A percentile compares a stretch with the other conserved stretches of the same genome.
Evolutionary conservation across 2,113 vertebrate species (phyloP).

Genomic region (Rhinoderma darwinii): DNA sequence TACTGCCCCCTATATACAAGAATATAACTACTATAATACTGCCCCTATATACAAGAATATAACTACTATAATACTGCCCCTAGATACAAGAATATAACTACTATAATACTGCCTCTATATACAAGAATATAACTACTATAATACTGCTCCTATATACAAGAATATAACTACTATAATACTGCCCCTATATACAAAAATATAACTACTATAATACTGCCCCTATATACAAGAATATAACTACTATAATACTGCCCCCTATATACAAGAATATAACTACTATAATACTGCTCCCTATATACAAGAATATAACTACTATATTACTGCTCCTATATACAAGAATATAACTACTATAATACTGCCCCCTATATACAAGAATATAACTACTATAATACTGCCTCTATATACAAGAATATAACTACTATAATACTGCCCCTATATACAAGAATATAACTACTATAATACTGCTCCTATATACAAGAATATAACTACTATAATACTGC

Average conservation of each 20-base stretch:
- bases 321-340: neutral
- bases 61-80: neutral
- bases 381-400: too few relatives aligned
- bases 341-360: conserved; percentile 1
- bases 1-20: neutral
- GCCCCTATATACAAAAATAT: neutral
- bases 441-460: too few relatives aligned
- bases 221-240: too few relatives aligned
- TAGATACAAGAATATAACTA: too few relatives aligned
- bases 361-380: too few relatives aligned
- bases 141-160: neutral
- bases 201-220: conserved; percentile 1
- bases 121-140: neutral
- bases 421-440: too few relatives aligned
- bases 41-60: neutral
- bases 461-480: too few relatives aligned
- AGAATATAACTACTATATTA: neutral
- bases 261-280: too few relatives aligned
- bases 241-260: too few relatives aligned
- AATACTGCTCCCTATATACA: too few relatives aligned
- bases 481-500: too few relatives aligned
- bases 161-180: conserved; percentile 2
- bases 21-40: neutral
- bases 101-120: neutral
- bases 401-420: too few relatives aligned